Base-by-base conservation (phyloP, 1,140 invertebrate species). In the Habropoda laboriosa region DNA sequence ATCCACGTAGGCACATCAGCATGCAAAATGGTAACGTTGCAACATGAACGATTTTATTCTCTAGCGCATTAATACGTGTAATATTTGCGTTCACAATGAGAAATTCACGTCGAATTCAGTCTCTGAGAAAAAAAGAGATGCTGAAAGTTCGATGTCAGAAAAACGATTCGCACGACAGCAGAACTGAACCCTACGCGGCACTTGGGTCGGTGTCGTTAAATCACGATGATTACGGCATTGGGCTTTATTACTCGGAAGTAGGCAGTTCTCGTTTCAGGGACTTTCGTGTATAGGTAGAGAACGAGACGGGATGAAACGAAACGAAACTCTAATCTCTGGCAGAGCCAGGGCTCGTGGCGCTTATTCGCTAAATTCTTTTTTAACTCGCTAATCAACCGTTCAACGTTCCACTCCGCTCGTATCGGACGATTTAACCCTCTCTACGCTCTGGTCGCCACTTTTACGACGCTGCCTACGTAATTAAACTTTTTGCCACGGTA, bases 151-250 rank as follows among this genome's bases (percentile, higher is more conserved):
- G 51, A 40, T 16, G n/a, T 51, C n/a, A n/a, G 57, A 51, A 38
- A 66, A 68, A 55, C 30, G 64, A 53, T 76, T 82, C 70, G 72
- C 63, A 77, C 42, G 68, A 70, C 42, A 21, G 53, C 77, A n/a
- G 61, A 40, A 61, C 45, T 61, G 32, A 53, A 81, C 75, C 53
- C 63, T 73, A 45, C 35, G 47, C 51, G 38, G 18, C 81, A 42
- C 45, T 61, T 74, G 78, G 72, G 70, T 61, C 74, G 57, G 58
- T 87, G 80, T 86, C 84, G 85, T 87, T 87, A 87, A 87, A 87
- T 87, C 84, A 87, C 85, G 85, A 86, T 87, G 84, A 87, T 87
- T 87, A 86, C 81, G 81, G 81, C 84, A 86, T 86, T 87, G 84
- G 77, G 73, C 78, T 87, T 86, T 86, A 87, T 87, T 87, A 77